phyloP scores from a whole-genome alignment of 2,113 vertebrate genomes.

The Dascyllus trimaculatus region DNA sequence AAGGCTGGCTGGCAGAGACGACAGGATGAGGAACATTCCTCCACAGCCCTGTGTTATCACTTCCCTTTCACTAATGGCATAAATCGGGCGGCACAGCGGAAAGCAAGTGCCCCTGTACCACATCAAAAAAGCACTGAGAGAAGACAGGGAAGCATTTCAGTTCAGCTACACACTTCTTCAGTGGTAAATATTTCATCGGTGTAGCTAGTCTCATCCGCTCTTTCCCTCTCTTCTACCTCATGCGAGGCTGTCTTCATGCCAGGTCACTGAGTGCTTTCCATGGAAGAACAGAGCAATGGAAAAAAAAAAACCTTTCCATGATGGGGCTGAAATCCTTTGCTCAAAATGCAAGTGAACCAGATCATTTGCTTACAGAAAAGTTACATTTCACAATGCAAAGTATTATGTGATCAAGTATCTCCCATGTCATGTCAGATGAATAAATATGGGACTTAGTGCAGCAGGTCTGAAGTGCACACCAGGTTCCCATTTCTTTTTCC shows the following conservation, averaged over 20 bases:
- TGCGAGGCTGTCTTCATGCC: constrained; percentile 55
- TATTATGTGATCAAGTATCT: constrained; percentile 25
- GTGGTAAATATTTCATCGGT: constrained; percentile 76
- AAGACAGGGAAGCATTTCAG: constrained; percentile 58
- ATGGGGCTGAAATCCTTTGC: constrained; percentile 46
- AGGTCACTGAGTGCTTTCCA: constrained; percentile 72
- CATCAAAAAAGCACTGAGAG: constrained; percentile 37
- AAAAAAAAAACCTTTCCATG: constrained; percentile 57
- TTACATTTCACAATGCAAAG: constrained; percentile 37
- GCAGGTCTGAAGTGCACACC: background rate
- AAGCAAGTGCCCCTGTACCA: constrained; percentile 62
- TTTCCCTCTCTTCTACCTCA: constrained; percentile 47
- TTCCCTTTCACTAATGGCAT: constrained; percentile 72
- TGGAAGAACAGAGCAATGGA: constrained; percentile 58
- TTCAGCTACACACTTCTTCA: constrained; percentile 47
- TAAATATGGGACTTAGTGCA: background rate
- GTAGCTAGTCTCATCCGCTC: constrained; percentile 49
- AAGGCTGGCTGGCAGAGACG: constrained; percentile 48
- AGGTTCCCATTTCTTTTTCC: background rate
- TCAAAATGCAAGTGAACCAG: constrained; percentile 54
- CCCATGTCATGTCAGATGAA: background rate
- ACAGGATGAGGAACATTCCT: constrained; percentile 75
- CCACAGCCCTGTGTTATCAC: constrained; percentile 61
- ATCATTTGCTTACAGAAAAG: constrained; percentile 19
- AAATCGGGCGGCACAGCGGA: constrained; percentile 49